Evolutionary conservation across 2,797 vertebrate species (phyloP), one percentile per base, ranked within the genome.

Genomic region (Pteropus rufus): DNA sequence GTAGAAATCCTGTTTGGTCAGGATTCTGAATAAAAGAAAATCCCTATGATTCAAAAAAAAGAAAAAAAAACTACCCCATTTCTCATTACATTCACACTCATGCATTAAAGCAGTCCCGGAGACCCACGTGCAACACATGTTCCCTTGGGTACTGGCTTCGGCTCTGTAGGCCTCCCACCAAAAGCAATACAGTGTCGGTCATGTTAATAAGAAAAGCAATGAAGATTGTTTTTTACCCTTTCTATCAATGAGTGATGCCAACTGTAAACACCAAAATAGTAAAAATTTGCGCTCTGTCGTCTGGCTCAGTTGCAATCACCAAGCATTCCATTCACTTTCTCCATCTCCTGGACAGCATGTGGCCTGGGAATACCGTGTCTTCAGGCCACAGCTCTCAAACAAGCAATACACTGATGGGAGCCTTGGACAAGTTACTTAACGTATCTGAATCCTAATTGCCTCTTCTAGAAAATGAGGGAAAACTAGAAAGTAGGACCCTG

Each of bases 391-490:
- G 16, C 29, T 54, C n/a, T n/a, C 15, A 5, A 5, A 72, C 56
- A 10, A 23, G 29, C 41, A 4, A 10, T 10, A 4, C 11, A 11
- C 24, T 7, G 0, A 0, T 19, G 1, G 9, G 0, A 10, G 0
- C 75, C 46, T 5, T n/a, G 67, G 49, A 65, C 39, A 10, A 15
- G 21, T 36, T 24, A 73, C 41, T 52, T 56, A 18, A 26, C 52
- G 26, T 24, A 31, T 4, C 92, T 69, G 46, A 67, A 72, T 1
- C 64, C 72, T 24, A 18, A 41, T 29, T n/a, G 75, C 80, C 39
- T 58, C 49, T 34, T 70, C 67, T 24, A 39, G 73, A 54, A 86
- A 85, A 39, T 16, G 64, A 52, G 23, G 9, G 34, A 19, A 84
- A 52, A 62, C 26, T 65, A 46, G 44, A 46, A 54, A 67, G 54